These are phyloP conservation scores for Typhlomys cinereus DNA, from an alignment of 2,113 vertebrate species.

Conservation along the genomic window DNA sequence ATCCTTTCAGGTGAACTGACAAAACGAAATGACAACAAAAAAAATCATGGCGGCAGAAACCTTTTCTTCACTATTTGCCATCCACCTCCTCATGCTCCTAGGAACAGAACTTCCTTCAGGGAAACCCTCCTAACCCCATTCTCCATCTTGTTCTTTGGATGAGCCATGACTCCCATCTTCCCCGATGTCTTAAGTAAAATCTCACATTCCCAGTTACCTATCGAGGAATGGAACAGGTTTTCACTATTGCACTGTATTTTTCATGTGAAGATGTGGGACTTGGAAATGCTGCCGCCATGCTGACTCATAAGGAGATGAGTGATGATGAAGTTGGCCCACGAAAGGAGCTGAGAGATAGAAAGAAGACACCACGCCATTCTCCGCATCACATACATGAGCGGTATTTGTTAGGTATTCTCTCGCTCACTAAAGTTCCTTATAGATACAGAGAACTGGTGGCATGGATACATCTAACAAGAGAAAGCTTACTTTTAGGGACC, in stretches of 20 bases:
- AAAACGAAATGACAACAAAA: background rate
- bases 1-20: background rate
- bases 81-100: background rate
- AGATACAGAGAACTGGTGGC: background rate
- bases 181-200: background rate
- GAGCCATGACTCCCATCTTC: background rate
- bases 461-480: background rate
- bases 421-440: constrained; percentile 19
- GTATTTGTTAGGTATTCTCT: background rate
- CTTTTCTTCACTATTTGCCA: background rate
- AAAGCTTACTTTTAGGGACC: background rate
- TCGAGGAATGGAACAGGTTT: background rate
- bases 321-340: background rate
- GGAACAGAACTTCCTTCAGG: background rate
- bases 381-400: background rate
- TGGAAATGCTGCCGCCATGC: background rate
- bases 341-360: background rate
- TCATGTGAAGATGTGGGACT: background rate
- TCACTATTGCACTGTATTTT: background rate
- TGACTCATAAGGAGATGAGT: background rate
- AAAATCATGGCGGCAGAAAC: background rate
- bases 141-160: background rate
- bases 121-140: background rate
- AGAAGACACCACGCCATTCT: background rate
- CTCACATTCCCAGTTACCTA: background rate